Evolutionary conservation across 2,888 invertebrate genomes (phyloP).

Genomic region (Panopea generosa): DNA sequence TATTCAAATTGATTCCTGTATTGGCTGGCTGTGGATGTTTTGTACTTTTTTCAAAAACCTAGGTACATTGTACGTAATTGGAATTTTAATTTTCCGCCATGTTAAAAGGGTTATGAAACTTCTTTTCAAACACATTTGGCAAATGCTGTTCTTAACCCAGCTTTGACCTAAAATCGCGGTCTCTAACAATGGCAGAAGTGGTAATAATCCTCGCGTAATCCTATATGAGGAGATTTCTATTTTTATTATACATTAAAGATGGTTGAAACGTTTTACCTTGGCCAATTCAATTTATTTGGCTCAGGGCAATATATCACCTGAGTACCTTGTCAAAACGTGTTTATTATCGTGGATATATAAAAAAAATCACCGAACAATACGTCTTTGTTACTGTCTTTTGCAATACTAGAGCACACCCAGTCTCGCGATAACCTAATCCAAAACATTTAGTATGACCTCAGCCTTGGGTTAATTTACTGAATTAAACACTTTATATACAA

Average conservation of each 20-base stretch:
- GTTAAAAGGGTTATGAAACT: slow-evolving; percentile 6
- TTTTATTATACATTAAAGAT: slow-evolving; percentile 30
- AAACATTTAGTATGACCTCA: slow-evolving; percentile 20
- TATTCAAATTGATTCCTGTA: no score
- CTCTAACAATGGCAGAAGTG: slow-evolving; percentile 19
- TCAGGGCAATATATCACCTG: slow-evolving; percentile 38
- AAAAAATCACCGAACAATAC: slow-evolving; percentile 28
- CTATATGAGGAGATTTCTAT: slow-evolving; percentile 24
- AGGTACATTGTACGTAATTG: no score
- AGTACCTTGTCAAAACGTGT: slow-evolving; percentile 39
- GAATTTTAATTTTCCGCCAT: slow-evolving; percentile 5
- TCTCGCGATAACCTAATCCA: slow-evolving; percentile 17
- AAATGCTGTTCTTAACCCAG: slow-evolving; percentile 19
- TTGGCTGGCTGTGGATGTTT: no score
- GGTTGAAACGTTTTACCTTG: slow-evolving; percentile 34
- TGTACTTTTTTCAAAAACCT: no score
- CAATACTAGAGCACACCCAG: slow-evolving; percentile 33
- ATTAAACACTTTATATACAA: slow-evolving; percentile 16
- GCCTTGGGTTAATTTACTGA: no score
- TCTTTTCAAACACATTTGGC: neutral
- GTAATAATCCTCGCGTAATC: slow-evolving; percentile 31
- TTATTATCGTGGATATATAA: slow-evolving; percentile 13
- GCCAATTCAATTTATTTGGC: slow-evolving; percentile 49
- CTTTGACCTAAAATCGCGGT: slow-evolving; percentile 16
- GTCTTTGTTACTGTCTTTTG: slow-evolving; percentile 26